Base-by-base conservation (phyloP, 2,888 invertebrate species). In the Pogonocherus hispidulus region DNA sequence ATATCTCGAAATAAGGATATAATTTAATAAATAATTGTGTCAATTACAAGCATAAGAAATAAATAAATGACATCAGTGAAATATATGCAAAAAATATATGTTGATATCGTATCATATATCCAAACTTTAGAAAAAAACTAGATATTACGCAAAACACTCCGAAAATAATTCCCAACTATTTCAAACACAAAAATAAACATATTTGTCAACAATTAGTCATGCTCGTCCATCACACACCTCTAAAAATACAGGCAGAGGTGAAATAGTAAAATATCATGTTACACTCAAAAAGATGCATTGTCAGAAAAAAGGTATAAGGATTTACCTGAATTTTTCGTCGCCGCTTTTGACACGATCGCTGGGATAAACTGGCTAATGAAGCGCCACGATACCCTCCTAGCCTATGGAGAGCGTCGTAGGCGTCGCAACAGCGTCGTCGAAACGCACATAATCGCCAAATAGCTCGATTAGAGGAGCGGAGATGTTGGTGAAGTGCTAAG, bases 321-420 rank as follows among this genome's bases (percentile, higher is more conserved):
- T 54, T 73, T 77, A 78, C 78, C 78, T 78, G 78, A 69, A 74
- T 69, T 69, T 59, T 75, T 81, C 80, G 81, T 78, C 75, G 78
- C 79, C 79, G 79, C 78, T 80, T 78, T 81, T 79, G 76, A 77
- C 79, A 76, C 78, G 79, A 79, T 81, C 80, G 80, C 80, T 77
- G 76, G 76, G 74, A 77, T 77, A 80, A 72, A 81, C 81, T 78
- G 75, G 70, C 71, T 52, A 52, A 51, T 54, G 49, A 47, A 60
- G 37, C 71, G 70, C 71, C 73, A 69, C 69, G 73, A 70, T 67
- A 70, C 75, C 69, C 67, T 69, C 64, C 57, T 63, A 56, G 59
- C 56, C 67, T 63, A 64, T 67, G 67, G 71, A 63, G 63, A 62
- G 72, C 67, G 63, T 54, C 69, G 66, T 71, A 35, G 55, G 52